Base-by-base conservation (phyloP, 2,888 invertebrate genomes). In the Machimus atricapillus region DNA sequence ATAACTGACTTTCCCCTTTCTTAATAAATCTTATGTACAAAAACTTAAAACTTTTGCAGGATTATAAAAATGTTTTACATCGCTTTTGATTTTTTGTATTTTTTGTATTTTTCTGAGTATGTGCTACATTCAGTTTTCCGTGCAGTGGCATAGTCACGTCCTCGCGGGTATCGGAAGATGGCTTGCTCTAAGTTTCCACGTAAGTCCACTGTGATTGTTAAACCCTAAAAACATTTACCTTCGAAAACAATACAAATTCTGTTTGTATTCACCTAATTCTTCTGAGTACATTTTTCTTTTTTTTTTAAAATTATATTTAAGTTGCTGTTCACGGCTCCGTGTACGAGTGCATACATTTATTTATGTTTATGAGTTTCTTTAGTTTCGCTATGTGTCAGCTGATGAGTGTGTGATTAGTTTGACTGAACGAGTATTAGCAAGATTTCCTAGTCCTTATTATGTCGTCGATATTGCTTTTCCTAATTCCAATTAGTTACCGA, bases 31-130 rank as follows among this genome's bases (percentile, higher is more conserved):
- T 46, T 85, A 74, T 85, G 27, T 85, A 74, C 74, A 85, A 85
- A 83, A 85, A 40, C 46, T 85, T 43, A 85, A 85, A 74, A 73
- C 52, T 52, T 82, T 27, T 74, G 58, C 74, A 74, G 85, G 74
- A 85, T 85, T 85, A 85, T 85, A 74, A 85, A 46, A 85, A 85
- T 73, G 85, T 43, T 74, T 85, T 85, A 74, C 85, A 85, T 85
- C 19, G 66, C 27, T 85, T 83, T 83, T 74, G 43, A 43, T 85
- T 85, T 85, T 83, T 14, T 83, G 66, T 58, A 16, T 37, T 83
- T 83, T 27, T 40, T 66, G 37, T n/a, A n/a, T 19, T 81, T 81
- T 43, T 46, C 14, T 16, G 43, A 46, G 14, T 46, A 16, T 9
- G 66, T 66, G 9, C 66, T 58, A 66, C 23, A 27, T 66, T 19